A percentile compares a stretch with the other conserved stretches of the same genome.
Conservation (phyloP, 2,797 vertebrate species). For the Microctenopoma lineatum region DNA sequence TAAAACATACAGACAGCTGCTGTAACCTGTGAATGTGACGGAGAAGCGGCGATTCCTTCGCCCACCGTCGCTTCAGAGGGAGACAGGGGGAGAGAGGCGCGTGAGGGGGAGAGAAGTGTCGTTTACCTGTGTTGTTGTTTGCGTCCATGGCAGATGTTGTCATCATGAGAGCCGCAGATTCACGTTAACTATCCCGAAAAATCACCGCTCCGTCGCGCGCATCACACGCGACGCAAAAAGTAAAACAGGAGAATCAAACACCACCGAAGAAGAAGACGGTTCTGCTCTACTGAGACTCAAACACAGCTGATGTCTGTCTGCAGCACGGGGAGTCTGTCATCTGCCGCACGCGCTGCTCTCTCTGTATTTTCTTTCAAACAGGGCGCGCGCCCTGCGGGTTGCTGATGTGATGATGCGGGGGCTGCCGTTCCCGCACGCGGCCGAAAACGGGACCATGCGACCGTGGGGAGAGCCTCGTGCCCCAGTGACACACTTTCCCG, state of each 20-base stretch:
- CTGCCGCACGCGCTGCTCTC: slow-evolving; percentile 3
- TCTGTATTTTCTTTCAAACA: slow-evolving; percentile 16
- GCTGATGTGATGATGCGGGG: slow-evolving; percentile 4
- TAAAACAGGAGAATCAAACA: neutral
- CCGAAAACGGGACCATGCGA: slow-evolving; percentile 70
- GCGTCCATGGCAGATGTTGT: slow-evolving; percentile 44
- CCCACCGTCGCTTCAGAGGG: too few relatives aligned
- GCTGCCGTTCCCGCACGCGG: slow-evolving; percentile 42
- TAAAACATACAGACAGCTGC: too few relatives aligned
- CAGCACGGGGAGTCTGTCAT: slow-evolving; percentile 10
- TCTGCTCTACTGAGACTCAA: neutral
- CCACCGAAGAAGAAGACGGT: neutral
- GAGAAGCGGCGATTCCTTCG: too few relatives aligned
- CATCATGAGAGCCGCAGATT: neutral
- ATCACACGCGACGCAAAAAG: neutral
- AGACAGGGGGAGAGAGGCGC: too few relatives aligned
- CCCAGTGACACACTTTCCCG: slow-evolving; percentile 69
- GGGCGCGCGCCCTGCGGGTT: slow-evolving; percentile 22
- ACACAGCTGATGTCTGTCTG: neutral
- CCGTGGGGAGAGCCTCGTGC: slow-evolving; percentile 60
- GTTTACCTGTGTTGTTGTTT: slow-evolving; percentile 59
- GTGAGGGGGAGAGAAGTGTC: neutral
- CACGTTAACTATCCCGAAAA: slow-evolving; percentile 7
- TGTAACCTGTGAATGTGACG: too few relatives aligned
- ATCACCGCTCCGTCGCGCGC: neutral